Percentiles rank a stretch among this genome's conserved stretches.
phyloP scores from a whole-genome alignment of 2,113 vertebrate species.

The Xiphophorus couchianus region DNA sequence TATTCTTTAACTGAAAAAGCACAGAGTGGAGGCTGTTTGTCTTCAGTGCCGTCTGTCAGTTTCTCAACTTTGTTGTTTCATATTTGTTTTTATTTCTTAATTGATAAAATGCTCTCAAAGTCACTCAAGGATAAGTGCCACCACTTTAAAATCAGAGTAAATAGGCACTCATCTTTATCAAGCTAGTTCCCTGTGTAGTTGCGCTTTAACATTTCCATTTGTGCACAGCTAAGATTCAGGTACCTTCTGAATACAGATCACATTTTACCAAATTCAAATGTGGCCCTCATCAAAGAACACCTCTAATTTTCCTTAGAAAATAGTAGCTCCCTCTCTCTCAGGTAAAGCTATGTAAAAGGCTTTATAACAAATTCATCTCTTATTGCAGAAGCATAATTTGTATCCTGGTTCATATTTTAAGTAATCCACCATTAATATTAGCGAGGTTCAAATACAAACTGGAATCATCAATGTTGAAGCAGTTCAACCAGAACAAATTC shows the following conservation, averaged over 20 bases:
- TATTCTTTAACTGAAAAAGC: background rate
- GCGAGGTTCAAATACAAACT: background rate
- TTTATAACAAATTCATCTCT: background rate
- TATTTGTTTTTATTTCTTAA: too few relatives aligned
- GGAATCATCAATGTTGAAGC: background rate
- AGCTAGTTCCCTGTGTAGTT: background rate
- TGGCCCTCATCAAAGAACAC: background rate
- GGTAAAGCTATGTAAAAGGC: background rate
- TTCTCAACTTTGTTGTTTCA: too few relatives aligned
- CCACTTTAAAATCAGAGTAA: background rate
- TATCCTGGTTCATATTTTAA: background rate
- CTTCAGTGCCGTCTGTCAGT: too few relatives aligned
- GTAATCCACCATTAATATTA: background rate
- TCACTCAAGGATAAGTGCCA: background rate
- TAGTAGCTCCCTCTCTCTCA: background rate
- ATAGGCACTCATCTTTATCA: background rate
- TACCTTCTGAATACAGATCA: background rate
- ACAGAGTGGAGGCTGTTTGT: too few relatives aligned
- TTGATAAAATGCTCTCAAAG: too few relatives aligned
- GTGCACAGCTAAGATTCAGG: background rate
- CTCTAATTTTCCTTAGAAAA: background rate
- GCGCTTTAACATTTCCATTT: background rate
- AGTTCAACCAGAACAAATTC: slow-evolving; percentile 9
- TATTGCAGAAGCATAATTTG: background rate
- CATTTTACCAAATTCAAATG: background rate